A percentile compares a stretch with the other conserved stretches of the same genome.
Evolutionary conservation across 2,888 invertebrate species (phyloP).

Genomic region (Nowickia ferox): DNA sequence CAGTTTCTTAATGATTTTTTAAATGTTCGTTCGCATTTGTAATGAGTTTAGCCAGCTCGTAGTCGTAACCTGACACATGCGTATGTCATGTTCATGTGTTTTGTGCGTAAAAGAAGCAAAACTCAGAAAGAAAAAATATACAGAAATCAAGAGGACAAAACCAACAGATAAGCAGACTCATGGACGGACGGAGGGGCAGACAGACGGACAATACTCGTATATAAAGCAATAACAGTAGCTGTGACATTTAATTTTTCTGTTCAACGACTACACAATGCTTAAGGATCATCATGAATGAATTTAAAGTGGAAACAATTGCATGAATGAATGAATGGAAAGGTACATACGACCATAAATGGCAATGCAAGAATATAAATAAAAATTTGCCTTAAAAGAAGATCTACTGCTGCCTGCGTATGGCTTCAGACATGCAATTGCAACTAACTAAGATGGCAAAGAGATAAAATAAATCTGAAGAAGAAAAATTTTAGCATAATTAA

Average conservation of each 20-base stretch:
- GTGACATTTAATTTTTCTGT: constrained; percentile 69
- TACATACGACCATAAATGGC: constrained; percentile 65
- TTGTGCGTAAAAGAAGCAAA: constrained; percentile 58
- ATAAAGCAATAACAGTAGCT: constrained; percentile 61
- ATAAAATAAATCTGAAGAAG: constrained; percentile 6
- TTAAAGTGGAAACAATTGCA: constrained; percentile 56
- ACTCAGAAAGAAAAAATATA: constrained; percentile 6
- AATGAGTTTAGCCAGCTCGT: constrained; percentile 71
- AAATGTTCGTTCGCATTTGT: constrained; percentile 81
- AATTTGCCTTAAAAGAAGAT: constrained; percentile 33
- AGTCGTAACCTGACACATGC: constrained; percentile 74
- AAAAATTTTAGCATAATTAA: constrained; percentile 5
- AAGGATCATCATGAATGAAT: constrained; percentile 67
- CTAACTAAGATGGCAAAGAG: not conserved
- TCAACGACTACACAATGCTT: constrained; percentile 42
- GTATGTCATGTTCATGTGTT: constrained; percentile 71
- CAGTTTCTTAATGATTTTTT: constrained; percentile 78
- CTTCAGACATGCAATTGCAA: constrained; percentile 18
- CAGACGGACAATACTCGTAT: constrained; percentile 39
- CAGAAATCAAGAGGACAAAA: constrained; percentile 38
- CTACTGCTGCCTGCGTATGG: constrained; percentile 10
- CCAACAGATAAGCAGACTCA: constrained; percentile 40
- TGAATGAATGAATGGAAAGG: constrained; percentile 69
- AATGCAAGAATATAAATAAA: constrained; percentile 58
- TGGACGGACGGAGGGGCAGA: constrained; percentile 29